Conservation (phyloP, 2,797 vertebrate genomes). For the Zalophus californianus region DNA sequence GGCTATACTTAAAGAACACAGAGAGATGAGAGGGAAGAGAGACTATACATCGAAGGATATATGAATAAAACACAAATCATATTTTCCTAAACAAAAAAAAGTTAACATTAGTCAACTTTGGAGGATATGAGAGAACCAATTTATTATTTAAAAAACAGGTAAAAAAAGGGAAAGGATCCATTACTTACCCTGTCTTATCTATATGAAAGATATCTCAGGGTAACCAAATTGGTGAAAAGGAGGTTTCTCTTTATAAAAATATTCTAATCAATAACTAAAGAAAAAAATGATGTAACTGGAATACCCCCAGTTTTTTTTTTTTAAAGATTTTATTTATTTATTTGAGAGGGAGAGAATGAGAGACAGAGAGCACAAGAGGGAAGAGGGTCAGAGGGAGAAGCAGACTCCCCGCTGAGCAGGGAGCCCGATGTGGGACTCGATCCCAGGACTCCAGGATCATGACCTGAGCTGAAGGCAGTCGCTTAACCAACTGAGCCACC, state of each 20-base stretch:
- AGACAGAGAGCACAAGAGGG: too few species aligned
- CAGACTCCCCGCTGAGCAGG: rapidly evolving
- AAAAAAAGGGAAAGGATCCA: neutral
- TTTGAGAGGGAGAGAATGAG: too few species aligned
- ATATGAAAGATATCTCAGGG: slow-evolving; percentile 4
- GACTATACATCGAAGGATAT: neutral
- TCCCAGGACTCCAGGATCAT: too few species aligned
- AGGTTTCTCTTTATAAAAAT: slow-evolving; percentile 18
- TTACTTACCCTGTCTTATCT: slow-evolving; percentile 24
- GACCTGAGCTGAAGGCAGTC: too few species aligned
- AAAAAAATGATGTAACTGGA: neutral
- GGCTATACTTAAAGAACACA: neutral
- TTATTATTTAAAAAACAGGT: slow-evolving; percentile 3
- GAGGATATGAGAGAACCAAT: neutral
- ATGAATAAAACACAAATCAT: slow-evolving; percentile 65
- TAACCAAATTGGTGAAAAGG: slow-evolving; percentile 41
- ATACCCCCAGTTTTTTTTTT: neutral
- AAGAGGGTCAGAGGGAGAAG: too few species aligned
- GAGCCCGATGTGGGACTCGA: too few species aligned
- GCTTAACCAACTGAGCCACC: too few species aligned
- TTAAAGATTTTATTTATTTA: neutral
- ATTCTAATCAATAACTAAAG: slow-evolving; percentile 49
- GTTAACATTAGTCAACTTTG: slow-evolving; percentile 75
- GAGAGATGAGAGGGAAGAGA: neutral
- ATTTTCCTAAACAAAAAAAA: slow-evolving; percentile 79